Percentiles rank a stretch among this genome's conserved stretches.
phyloP scores from a whole-genome alignment of 2,888 invertebrate species.

The Drosophila merina region DNA sequence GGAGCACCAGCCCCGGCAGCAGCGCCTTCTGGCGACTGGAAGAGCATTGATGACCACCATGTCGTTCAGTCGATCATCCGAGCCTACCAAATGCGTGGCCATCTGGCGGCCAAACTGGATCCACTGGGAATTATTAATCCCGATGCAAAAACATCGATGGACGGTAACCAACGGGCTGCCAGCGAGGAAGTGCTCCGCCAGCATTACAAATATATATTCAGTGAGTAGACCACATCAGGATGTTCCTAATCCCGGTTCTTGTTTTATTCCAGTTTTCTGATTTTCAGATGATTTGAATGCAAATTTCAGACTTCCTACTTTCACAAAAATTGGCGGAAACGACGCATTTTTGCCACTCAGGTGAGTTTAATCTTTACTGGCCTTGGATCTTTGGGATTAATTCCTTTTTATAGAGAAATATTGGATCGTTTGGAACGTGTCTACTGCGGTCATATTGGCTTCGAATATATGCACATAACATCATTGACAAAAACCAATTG shows the following conservation, averaged over 20 bases:
- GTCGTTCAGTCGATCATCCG: slow-evolving; percentile 98
- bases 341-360: slow-evolving; percentile 92
- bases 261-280: not conserved
- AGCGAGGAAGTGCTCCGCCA: slow-evolving; percentile 64
- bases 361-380: slow-evolving; percentile 35
- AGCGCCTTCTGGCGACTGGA: slow-evolving; percentile 87
- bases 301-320: slow-evolving; percentile 96
- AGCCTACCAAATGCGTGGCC: slow-evolving; percentile 94
- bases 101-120: slow-evolving; percentile 91
- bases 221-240: slow-evolving; percentile 40
- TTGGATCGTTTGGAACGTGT: slow-evolving; percentile 93
- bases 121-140: slow-evolving; percentile 87
- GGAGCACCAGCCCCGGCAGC: not conserved
- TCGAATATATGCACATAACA: slow-evolving; percentile 99
- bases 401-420: slow-evolving; percentile 88
- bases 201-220: slow-evolving; percentile 58
- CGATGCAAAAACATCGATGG: slow-evolving; percentile 26
- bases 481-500: slow-evolving; percentile 98
- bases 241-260: not conserved
- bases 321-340: slow-evolving; percentile 98
- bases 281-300: slow-evolving; percentile 93
- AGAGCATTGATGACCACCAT: slow-evolving; percentile 97
- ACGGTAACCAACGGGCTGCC: slow-evolving; percentile 57
- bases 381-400: not conserved
- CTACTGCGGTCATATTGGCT: slow-evolving; percentile 98